Evolutionary conservation across 2,888 invertebrate species (phyloP), one percentile per base, ranked within the genome.

Genomic region (Parascotia fuliginaria): DNA sequence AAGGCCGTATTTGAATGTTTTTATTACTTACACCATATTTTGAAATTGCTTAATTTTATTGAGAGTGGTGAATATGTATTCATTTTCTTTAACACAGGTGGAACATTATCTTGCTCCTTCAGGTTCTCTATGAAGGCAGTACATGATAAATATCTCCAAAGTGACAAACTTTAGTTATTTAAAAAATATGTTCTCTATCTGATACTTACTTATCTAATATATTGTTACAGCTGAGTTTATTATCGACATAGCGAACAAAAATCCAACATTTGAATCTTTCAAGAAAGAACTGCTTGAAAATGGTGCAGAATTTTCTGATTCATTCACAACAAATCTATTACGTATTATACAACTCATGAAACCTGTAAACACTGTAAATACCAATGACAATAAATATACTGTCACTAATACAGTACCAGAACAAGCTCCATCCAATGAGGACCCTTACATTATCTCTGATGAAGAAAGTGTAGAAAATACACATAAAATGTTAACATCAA

Each of bases 301-400:
- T 95, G 98, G 98, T 27, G 98, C 98, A 0, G 98, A 98, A 85
- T 98, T 98, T 87, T 96, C 98, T 0, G 99, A 99, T 79, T 99
- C 99, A 0, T 96, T 99, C 70, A 95, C 97, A 66, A 96, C 97
- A 1, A 99, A 98, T 85, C 92, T 99, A 27, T 93, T 99, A 16
- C 94, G 99, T 46, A 96, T 99, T 42, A 99, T 99, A 57, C 97
- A 98, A 72, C 97, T 98, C 73, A 99, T 99, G 99, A 96, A 96
- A 80, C 96, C 96, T 3, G 81, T 76, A 0, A 86, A 75, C 22
- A 81, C 70, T 42, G 63, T 51, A 53, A 71, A 70, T 32, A 68
- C 70, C 45, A 16, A 34, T 19, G 75, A 74, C 14, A 80, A 87
- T 57, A 83, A 89, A 37, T 94, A 95, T 57, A 90, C 93, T 36